These are phyloP conservation scores for Sebastes vulpes DNA, from an alignment of 2,797 vertebrate genomes.

Conservation along the genomic window DNA sequence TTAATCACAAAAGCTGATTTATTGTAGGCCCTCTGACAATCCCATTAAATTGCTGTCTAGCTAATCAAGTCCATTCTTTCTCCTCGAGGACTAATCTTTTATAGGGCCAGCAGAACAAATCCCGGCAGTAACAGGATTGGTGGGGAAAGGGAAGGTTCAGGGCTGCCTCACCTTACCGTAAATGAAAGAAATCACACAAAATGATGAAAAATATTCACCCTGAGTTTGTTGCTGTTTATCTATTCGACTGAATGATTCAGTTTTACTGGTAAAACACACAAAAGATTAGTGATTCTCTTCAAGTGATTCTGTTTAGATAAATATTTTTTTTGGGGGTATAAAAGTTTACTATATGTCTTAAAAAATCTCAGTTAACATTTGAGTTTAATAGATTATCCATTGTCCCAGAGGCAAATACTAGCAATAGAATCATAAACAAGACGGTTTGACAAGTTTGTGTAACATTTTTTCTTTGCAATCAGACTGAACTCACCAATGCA, in stretches of 20 bases:
- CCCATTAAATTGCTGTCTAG: conserved; percentile 91
- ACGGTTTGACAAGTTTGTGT: background rate
- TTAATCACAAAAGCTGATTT: conserved; percentile 92
- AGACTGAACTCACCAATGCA: background rate
- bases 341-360: background rate
- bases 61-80: conserved; percentile 91
- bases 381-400: background rate
- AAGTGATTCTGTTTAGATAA: background rate
- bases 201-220: conserved; percentile 17
- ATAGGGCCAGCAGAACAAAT: conserved; percentile 85
- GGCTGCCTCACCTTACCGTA: conserved; percentile 48
- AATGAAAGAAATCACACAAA: conserved; percentile 57
- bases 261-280: conserved; percentile 32
- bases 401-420: background rate
- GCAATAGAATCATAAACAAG: background rate
- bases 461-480: background rate
- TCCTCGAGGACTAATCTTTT: conserved; percentile 88
- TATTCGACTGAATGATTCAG: conserved; percentile 9
- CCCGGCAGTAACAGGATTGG: conserved; percentile 86
- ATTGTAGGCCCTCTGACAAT: conserved; percentile 88
- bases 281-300: background rate
- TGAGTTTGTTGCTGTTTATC: conserved; percentile 25
- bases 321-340: background rate
- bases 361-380: background rate
- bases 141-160: conserved; percentile 62